Evolutionary conservation across 2,113 vertebrate species (phyloP).

Genomic region (Rousettus leschenaultii): DNA sequence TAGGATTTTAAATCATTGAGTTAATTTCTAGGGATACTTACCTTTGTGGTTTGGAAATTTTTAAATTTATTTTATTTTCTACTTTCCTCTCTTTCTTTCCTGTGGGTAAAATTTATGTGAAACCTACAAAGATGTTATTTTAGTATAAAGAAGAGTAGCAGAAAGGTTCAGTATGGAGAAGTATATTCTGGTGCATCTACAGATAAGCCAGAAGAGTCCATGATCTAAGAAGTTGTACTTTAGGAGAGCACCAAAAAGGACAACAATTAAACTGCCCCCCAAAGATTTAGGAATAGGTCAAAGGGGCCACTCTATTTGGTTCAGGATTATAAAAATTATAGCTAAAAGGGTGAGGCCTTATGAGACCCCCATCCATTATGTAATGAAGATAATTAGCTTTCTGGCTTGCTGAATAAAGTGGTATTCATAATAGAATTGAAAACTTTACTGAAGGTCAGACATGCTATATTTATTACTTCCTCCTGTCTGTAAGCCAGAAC

Average conservation of each 20-base stretch:
- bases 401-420: slow-evolving; percentile 43
- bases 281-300: neutral
- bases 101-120: neutral
- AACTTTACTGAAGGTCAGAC: slow-evolving; percentile 65
- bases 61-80: neutral
- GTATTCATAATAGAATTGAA: slow-evolving; percentile 43
- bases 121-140: neutral
- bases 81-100: neutral
- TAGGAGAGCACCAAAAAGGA: neutral
- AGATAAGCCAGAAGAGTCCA: neutral
- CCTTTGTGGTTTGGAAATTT: neutral
- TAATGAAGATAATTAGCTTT: slow-evolving; percentile 56
- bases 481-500: slow-evolving; percentile 63
- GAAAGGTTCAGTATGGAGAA: neutral
- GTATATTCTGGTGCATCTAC: neutral
- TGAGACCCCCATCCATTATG: neutral
- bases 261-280: neutral
- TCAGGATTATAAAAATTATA: neutral
- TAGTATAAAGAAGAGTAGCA: neutral
- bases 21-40: neutral
- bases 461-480: slow-evolving; percentile 69
- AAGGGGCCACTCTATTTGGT: neutral
- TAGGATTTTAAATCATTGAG: neutral
- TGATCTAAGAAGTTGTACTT: neutral
- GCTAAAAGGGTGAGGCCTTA: neutral